Conservation (phyloP, 2,888 invertebrate genomes). For the Cryptocheilus praepositus region DNA sequence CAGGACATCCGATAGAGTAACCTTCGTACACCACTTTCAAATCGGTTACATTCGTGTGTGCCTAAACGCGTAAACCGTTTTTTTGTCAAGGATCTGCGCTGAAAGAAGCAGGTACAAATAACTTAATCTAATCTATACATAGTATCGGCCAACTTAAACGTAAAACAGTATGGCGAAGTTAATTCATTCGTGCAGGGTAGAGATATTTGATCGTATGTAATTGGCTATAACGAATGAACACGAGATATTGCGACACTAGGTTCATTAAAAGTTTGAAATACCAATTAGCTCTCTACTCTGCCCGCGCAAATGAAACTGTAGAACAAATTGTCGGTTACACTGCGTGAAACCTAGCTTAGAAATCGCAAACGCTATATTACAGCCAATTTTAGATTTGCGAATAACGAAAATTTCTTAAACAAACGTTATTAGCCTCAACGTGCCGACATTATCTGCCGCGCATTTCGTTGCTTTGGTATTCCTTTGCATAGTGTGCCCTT, state of each 20-base stretch:
- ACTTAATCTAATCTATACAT: slow-evolving; percentile 45
- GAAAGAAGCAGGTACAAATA: slow-evolving; percentile 53
- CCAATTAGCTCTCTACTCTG: not conserved
- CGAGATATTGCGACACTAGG: slow-evolving; percentile 27
- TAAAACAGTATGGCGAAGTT: slow-evolving; percentile 62
- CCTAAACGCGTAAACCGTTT: slow-evolving; percentile 3
- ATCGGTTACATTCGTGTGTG: slow-evolving; percentile 9
- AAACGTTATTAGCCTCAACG: slow-evolving; percentile 62
- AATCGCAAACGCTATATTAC: slow-evolving; percentile 27
- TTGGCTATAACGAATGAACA: slow-evolving; percentile 16
- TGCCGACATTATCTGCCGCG: slow-evolving; percentile 70
- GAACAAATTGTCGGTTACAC: not conserved
- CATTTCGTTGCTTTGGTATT: slow-evolving; percentile 73
- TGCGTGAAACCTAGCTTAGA: not conserved
- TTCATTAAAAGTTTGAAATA: slow-evolving; percentile 1
- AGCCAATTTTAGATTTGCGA: slow-evolving; percentile 13
- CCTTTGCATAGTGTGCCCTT: slow-evolving; percentile 71
- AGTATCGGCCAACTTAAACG: slow-evolving; percentile 36
- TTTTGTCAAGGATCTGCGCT: slow-evolving; percentile 34
- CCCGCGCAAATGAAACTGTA: slow-evolving; percentile 1
- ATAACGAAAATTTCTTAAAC: slow-evolving; percentile 15
- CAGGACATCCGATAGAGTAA: slow-evolving; percentile 7
- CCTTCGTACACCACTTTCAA: slow-evolving; percentile 9
- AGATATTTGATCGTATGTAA: slow-evolving; percentile 15
- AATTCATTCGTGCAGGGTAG: slow-evolving; percentile 39